Evolutionary conservation across 1,140 invertebrate genomes (phyloP), one percentile per base, ranked within the genome.

Genomic region (Drosophila repletoides): DNA sequence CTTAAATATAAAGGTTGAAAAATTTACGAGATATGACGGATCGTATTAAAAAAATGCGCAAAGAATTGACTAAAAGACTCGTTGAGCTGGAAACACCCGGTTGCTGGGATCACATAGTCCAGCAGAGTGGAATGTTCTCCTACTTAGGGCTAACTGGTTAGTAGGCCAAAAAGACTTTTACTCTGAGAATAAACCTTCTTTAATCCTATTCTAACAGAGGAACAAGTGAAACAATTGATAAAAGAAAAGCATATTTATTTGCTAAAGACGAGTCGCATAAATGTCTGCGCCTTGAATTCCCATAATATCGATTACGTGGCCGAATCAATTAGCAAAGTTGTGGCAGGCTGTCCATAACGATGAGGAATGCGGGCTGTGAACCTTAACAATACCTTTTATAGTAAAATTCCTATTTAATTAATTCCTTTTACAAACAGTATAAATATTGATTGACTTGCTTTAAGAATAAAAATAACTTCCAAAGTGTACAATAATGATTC

Each of bases 81-180:
- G 93, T 93, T 26, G 95, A 95, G 66, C 94, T 96, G 84, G 97
- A 98, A 24, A 98, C 97, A 38, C 91, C 92, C 14, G 93, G 91
- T 9, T 92, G 96, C 76, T 99, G 98, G 98, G 91, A 95, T 48
- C 98, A 99, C 91, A 98, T 99, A 88, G 97, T 96, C 26, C 95
- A 99, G 90, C 98, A 99, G 92, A 99, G 99, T 90, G 98, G 98
- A 89, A 99, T 99, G 98, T 99, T 99, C 92, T 99, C 98, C 90
- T 99, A 94, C 90, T 98, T 98, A 40, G 98, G 98, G 65, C 94
- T 99, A 75, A 97, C 93, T 52, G 92, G 65, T 69, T 26, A 48
- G 65, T 28, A 9, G n/a, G n/a, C n/a, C n/a, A n/a, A n/a, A n/a
- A n/a, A n/a, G 2, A 21, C 9, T 6, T 1, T 26, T 26, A 26